phyloP scores from a whole-genome alignment of 2,113 vertebrate genomes.

The Oostethus manadensis region DNA sequence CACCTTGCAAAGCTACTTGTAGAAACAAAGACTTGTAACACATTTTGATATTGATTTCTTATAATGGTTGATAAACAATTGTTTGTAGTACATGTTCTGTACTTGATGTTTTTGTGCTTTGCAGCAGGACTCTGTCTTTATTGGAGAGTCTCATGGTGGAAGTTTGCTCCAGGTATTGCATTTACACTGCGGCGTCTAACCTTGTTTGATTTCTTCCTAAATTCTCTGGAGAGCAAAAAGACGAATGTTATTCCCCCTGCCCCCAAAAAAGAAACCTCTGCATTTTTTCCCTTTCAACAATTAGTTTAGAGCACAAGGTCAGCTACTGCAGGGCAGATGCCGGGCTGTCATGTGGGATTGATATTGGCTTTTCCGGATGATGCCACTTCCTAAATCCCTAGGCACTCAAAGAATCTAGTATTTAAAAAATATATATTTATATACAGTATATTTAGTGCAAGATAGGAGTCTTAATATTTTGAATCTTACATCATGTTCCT shows the following conservation, averaged over 20 bases:
- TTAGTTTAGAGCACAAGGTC: conserved; percentile 37
- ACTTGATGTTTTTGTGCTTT: no score
- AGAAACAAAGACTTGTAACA: no score
- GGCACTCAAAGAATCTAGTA: not conserved
- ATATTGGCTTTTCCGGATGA: conserved; percentile 17
- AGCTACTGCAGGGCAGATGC: conserved; percentile 43
- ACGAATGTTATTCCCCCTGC: not conserved
- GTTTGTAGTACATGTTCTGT: no score
- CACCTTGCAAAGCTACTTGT: no score
- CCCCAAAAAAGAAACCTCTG: conserved; percentile 8
- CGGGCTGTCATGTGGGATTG: conserved; percentile 44
- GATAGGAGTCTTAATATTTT: not conserved
- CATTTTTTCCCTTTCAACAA: conserved; percentile 14
- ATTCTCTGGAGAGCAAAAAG: not conserved
- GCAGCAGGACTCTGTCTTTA: no score
- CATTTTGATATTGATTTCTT: no score
- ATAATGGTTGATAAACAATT: no score
- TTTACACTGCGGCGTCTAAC: not conserved
- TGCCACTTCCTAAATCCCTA: conserved; percentile 15
- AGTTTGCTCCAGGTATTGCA: no score
- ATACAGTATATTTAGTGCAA: no score
- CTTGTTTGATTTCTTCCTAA: not conserved
- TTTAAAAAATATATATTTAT: not conserved
- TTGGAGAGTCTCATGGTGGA: no score
- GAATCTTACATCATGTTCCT: not conserved